These are phyloP conservation scores for Sander vitreus DNA, from an alignment of 2,113 vertebrate genomes.

Conservation along the genomic window DNA sequence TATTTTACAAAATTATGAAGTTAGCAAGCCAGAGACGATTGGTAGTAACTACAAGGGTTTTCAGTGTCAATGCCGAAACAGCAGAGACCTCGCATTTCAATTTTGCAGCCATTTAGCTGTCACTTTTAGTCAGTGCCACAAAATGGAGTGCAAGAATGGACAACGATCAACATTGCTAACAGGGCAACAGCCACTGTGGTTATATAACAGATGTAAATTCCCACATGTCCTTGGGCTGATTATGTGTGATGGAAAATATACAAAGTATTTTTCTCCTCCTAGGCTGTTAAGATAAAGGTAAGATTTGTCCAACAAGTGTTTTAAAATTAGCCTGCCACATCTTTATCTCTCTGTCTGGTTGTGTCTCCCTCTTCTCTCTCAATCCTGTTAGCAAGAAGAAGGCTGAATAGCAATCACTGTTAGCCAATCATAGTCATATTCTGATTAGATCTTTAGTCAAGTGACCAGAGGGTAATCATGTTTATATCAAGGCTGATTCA, in stretches of 20 bases:
- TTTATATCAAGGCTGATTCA: conserved; percentile 27
- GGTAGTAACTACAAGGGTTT: background rate
- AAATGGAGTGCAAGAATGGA: background rate
- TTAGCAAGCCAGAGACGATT: background rate
- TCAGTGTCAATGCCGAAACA: background rate
- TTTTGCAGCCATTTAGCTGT: conserved; percentile 13
- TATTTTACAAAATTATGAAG: background rate
- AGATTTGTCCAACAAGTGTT: background rate
- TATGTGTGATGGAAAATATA: background rate
- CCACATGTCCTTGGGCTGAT: conserved; percentile 17
- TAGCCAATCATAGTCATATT: conserved; percentile 2
- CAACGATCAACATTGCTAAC: background rate
- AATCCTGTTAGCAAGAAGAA: background rate
- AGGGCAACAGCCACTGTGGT: background rate
- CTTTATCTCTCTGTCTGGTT: background rate
- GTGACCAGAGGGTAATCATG: conserved; percentile 41
- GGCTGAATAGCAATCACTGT: background rate
- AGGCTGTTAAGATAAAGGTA: background rate
- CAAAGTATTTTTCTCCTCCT: background rate
- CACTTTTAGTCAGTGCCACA: conserved; percentile 16
- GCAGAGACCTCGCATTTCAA: conserved; percentile 9
- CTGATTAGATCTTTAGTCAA: conserved; percentile 38
- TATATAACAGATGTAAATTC: conserved; percentile 6
- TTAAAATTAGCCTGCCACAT: background rate
- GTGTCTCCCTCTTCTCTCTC: background rate